Percentiles rank a stretch among this genome's conserved stretches.
phyloP scores from a whole-genome alignment of 2,113 vertebrate species.

The Scatophagus argus region DNA sequence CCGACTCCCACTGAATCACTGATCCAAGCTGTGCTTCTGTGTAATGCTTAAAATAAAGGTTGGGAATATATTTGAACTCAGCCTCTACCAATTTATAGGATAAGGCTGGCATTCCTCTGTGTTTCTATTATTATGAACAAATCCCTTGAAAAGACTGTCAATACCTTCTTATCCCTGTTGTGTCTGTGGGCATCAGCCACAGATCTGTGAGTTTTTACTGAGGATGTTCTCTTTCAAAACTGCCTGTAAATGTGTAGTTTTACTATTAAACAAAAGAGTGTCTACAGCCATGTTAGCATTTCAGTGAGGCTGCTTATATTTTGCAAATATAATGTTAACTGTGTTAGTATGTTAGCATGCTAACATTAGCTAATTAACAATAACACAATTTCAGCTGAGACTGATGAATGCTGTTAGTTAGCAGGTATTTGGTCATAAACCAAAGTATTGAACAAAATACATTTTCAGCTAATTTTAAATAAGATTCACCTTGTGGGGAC shows the following conservation, averaged over 20 bases:
- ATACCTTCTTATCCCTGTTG: not conserved
- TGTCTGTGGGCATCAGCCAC: not conserved
- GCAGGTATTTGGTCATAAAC: not conserved
- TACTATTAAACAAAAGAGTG: not conserved
- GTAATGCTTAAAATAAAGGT: conserved; percentile 27
- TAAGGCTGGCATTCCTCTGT: conserved; percentile 4
- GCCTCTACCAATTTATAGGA: conserved; percentile 11
- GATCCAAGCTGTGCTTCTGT: conserved; percentile 21
- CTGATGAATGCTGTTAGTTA: not conserved
- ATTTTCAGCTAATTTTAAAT: not conserved
- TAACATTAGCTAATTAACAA: not conserved
- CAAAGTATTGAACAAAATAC: not conserved
- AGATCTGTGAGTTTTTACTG: not conserved
- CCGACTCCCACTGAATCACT: conserved; percentile 20
- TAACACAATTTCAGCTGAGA: not conserved
- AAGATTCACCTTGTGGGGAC: not conserved
- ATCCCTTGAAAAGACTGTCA: conserved; percentile 44
- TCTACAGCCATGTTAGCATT: no score
- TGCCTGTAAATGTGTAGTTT: not conserved
- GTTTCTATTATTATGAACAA: not conserved
- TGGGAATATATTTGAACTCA: not conserved
- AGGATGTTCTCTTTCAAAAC: not conserved
- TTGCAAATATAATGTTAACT: not conserved
- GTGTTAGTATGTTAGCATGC: not conserved
- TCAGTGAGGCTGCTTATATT: not conserved